Base-by-base conservation (phyloP, 2,113 vertebrate genomes). In the Agapornis roseicollis region DNA sequence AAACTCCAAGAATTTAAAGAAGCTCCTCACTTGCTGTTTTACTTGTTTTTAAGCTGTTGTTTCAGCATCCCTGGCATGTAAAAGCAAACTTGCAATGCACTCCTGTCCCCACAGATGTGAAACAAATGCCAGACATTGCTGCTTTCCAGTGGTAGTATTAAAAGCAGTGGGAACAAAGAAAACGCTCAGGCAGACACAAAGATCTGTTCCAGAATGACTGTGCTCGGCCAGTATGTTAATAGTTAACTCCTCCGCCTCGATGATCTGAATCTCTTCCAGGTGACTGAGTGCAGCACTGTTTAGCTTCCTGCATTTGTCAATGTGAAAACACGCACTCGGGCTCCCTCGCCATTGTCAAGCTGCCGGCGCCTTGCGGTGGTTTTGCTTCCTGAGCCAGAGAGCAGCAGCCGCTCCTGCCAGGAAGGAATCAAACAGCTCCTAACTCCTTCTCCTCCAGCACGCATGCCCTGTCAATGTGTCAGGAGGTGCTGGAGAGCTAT, bases 291-390 rank as follows among this genome's bases (percentile, higher is more conserved):
- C 94, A 94, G 92, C 89, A 65, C 79, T 92, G 88, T 91, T 97
- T 90, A 88, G 92, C 78, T 95, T 96, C 93, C 97, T 90, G 93
- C 91, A 9, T 97, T 97, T 97, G 96, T 97, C 96, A 93, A 60
- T 96, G 97, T 96, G 97, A 86, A 97, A 93, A 93, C 13, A 27
- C 10, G n/a, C 44, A 9, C 89, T 60, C 11, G 42, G 65, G 80
- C 94, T 77, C 65, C 89, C 80, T 50, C 55, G 7, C 91, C 50
- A 3, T 72, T 80, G 74, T 68, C 16, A 17, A 20, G 6, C 47
- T 13, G 41, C 46, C 13, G 29, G 41, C 22, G 35, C 55, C 11
- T 28, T 37, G 23, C 15, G 3, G 10, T n/a, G 68, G 14, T 66
- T 80, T 19, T 74, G 89, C 80, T 94, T 71, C 33, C 83, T 25